Conservation (phyloP, 2,113 vertebrate genomes). For the Pteronura brasiliensis region DNA sequence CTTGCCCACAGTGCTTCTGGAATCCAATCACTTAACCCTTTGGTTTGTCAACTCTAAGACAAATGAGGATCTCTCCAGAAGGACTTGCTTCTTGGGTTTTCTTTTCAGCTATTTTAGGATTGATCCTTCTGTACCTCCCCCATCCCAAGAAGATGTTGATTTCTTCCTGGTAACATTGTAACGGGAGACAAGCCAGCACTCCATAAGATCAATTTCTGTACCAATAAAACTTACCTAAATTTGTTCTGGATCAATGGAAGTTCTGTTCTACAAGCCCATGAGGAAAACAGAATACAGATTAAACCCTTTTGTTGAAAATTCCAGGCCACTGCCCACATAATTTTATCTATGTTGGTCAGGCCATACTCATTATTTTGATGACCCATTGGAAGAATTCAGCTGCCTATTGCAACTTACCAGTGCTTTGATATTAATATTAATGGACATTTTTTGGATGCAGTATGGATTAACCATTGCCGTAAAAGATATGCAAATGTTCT, state of each 20-base stretch:
- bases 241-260: conserved; percentile 54
- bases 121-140: background rate
- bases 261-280: conserved; percentile 11
- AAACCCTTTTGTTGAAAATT: conserved; percentile 31
- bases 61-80: background rate
- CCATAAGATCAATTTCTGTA: conserved; percentile 58
- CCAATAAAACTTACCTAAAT: conserved; percentile 64
- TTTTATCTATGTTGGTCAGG: background rate
- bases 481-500: background rate
- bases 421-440: background rate
- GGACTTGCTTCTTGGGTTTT: background rate
- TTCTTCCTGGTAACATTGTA: conserved; percentile 36
- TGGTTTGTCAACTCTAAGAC: background rate
- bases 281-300: conserved; percentile 50
- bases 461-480: background rate
- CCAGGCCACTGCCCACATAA: background rate
- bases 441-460: background rate
- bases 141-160: conserved; percentile 19
- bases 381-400: background rate
- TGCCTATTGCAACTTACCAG: background rate
- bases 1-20: background rate
- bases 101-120: background rate
- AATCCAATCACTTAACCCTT: background rate
- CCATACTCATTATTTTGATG: background rate
- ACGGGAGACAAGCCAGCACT: conserved; percentile 45